Percentiles rank a stretch among this genome's conserved stretches.
Conservation (phyloP, 1,140 invertebrate genomes). For the Mya arenaria region DNA sequence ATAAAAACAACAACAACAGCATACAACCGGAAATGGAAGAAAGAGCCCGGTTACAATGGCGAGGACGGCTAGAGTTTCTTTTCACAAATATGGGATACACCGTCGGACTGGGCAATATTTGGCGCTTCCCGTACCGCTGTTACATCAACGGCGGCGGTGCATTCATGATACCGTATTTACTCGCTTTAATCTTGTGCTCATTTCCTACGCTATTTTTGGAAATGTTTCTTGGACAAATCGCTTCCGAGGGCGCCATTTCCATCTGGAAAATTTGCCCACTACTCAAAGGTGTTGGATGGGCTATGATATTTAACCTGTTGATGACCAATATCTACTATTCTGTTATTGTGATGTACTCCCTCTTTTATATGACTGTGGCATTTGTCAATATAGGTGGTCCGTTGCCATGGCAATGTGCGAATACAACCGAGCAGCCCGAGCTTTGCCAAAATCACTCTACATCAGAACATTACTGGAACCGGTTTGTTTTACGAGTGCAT, state of each 20-base stretch:
- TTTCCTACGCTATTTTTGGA: conserved; percentile 81
- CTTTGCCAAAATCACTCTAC: conserved; percentile 47
- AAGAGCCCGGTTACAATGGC: conserved; percentile 66
- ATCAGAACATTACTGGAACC: conserved; percentile 37
- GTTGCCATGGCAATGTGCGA: conserved; percentile 72
- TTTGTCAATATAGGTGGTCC: conserved; percentile 70
- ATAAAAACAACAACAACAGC: no score
- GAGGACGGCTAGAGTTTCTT: conserved; percentile 79
- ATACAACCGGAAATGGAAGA: no score
- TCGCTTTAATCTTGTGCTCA: conserved; percentile 76
- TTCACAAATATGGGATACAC: conserved; percentile 78
- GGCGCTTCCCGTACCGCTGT: conserved; percentile 63
- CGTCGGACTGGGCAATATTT: conserved; percentile 75
- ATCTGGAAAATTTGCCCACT: conserved; percentile 94
- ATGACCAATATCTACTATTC: conserved; percentile 80
- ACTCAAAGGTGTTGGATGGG: conserved; percentile 95
- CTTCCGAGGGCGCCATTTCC: conserved; percentile 73
- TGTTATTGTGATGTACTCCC: conserved; percentile 79
- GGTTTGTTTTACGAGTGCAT: neutral
- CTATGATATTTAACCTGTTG: conserved; percentile 83
- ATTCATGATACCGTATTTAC: conserved; percentile 71
- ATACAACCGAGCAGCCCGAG: conserved; percentile 61
- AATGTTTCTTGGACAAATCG: conserved; percentile 79
- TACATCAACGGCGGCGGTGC: conserved; percentile 63
- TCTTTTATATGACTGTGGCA: conserved; percentile 78